phyloP scores from a whole-genome alignment of 2,888 invertebrate species.

The Lampropteryx suffumata region DNA sequence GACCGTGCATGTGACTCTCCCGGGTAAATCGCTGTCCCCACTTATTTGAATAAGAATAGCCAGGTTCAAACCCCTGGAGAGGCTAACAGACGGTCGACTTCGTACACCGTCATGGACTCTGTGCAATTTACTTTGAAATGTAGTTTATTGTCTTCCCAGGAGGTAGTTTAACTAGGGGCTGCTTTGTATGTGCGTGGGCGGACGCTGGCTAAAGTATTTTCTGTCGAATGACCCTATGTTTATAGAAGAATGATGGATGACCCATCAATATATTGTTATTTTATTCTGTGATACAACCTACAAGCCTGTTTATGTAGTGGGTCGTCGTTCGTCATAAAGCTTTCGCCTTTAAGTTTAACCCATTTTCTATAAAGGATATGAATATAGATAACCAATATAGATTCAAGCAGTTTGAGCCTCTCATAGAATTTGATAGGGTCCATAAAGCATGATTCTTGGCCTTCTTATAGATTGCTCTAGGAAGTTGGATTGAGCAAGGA shows the following conservation, averaged over 20 bases:
- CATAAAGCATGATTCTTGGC: slow-evolving; percentile 39
- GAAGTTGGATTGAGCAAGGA: slow-evolving; percentile 53
- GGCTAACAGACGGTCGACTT: slow-evolving; percentile 47
- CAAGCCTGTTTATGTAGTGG: too few species aligned
- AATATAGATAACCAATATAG: slow-evolving; percentile 26
- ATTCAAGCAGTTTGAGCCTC: slow-evolving; percentile 38
- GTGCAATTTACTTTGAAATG: slow-evolving; percentile 48
- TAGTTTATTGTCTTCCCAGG: slow-evolving; percentile 42
- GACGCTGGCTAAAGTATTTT: slow-evolving; percentile 1
- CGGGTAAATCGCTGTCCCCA: slow-evolving; percentile 64
- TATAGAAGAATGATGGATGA: too few species aligned
- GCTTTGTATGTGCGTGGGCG: slow-evolving; percentile 15
- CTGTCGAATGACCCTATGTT: slow-evolving; percentile 1
- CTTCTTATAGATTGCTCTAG: slow-evolving; percentile 40
- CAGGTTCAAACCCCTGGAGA: slow-evolving; percentile 53
- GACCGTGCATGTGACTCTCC: slow-evolving; percentile 47
- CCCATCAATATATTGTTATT: too few species aligned
- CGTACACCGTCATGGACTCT: slow-evolving; percentile 49
- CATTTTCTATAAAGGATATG: background rate
- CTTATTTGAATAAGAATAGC: slow-evolving; percentile 79
- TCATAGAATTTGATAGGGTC: slow-evolving; percentile 32
- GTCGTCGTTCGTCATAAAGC: too few species aligned
- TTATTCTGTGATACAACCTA: too few species aligned
- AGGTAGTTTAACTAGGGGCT: slow-evolving; percentile 26
- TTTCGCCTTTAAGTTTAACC: too few species aligned